Conservation (phyloP, 2,113 vertebrate species). For the Datnioides undecimradiatus region DNA sequence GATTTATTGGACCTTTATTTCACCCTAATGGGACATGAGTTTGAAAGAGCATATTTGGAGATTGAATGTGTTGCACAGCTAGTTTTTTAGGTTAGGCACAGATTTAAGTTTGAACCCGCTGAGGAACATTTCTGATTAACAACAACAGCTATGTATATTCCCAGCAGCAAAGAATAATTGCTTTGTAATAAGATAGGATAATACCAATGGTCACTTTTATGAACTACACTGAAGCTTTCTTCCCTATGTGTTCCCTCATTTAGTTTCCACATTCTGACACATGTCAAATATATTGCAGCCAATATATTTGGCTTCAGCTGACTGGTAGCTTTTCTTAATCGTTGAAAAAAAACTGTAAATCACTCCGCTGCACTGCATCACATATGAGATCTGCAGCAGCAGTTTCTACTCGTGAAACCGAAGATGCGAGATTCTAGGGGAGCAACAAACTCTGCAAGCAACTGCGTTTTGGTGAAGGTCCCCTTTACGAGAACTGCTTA, state of each 20-base stretch:
- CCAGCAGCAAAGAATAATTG: conserved; percentile 45
- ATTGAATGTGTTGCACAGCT: conserved; percentile 65
- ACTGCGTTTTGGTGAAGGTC: conserved; percentile 29
- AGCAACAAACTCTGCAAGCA: conserved; percentile 60
- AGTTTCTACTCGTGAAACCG: conserved; percentile 58
- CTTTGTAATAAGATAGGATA: conserved; percentile 50
- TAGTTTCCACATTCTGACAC: conserved; percentile 21
- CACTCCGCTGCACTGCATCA: not conserved
- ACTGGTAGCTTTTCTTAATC: conserved; percentile 36
- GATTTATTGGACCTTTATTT: conserved; percentile 81
- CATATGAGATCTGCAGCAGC: conserved; percentile 13
- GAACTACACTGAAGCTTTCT: conserved; percentile 32
- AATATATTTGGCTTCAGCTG: conserved; percentile 25
- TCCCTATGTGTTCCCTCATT: conserved; percentile 17
- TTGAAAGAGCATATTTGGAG: conserved; percentile 70
- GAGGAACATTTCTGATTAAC: conserved; percentile 68
- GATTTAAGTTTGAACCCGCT: conserved; percentile 59
- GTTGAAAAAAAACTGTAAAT: conserved; percentile 36
- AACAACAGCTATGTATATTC: conserved; percentile 48
- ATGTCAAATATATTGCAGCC: conserved; percentile 12
- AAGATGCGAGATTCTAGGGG: conserved; percentile 36
- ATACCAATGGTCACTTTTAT: conserved; percentile 29
- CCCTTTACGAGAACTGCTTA: conserved; percentile 59
- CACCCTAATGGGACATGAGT: conserved; percentile 79
- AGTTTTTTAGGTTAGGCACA: conserved; percentile 69